Base-by-base conservation (phyloP, 2,113 vertebrate species). In the Genyomyrus donnyi region DNA sequence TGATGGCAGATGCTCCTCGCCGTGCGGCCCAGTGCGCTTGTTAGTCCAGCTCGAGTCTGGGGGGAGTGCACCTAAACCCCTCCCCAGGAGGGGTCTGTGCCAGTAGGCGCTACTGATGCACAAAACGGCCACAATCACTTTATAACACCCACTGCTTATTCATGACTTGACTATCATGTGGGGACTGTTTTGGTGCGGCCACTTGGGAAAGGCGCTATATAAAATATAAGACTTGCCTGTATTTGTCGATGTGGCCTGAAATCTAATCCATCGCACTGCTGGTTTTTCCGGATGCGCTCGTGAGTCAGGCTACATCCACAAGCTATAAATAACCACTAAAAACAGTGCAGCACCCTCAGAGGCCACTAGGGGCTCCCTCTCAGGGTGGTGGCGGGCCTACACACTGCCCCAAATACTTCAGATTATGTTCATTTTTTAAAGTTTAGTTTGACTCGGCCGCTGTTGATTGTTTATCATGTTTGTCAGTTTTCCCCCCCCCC, bases 401-500 rank as follows among this genome's bases (percentile, higher is more conserved):
- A 35, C 66, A 31, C 66, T 15, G 66, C 9, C n/a, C 27, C 66
- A 35, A 1, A 31, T 11, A 3, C n/a, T 77, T 77, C 15, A 17
- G 11, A 77, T 77, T 39, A 77, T 77, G 0, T 5, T 77, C 31
- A 77, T 19, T 66, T 66, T 66, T 27, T 66, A 66, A 56, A 66
- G 62, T 66, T 66, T 27, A 11, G 70, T 39, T 77, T 77, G 21
- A 31, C 70, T 80, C 31, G 1, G 35, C 92, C 93, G 93, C 92
- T 92, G 93, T 95, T 95, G 94, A 93, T 95, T 96, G 93, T 96
- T 95, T 96, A 95, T 96, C 93, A 94, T 92, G 93, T 95, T 95
- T 96, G 95, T 96, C 96, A 95, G 95, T 96, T 24, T 24, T 0
- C 8, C 77, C 83, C 88, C 35, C 35, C 91, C 91, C 93, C 93